Conservation (phyloP, 1,140 invertebrate species). For the Drusus annulatus region DNA sequence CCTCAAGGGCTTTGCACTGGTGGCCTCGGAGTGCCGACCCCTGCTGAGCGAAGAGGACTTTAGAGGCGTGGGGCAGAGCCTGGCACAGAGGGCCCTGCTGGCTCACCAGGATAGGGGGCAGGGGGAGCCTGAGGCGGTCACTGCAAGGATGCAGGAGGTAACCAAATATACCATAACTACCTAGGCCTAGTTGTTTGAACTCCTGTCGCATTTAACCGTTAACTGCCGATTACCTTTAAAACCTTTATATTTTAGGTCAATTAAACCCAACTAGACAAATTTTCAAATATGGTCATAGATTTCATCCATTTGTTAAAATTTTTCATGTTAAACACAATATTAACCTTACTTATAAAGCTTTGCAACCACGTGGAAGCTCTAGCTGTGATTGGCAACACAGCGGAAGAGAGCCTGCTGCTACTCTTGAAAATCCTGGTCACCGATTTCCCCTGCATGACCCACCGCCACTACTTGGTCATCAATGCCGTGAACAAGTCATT, state of each 20-base stretch:
- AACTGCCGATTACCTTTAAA: no score
- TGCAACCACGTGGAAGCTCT: constrained; percentile 54
- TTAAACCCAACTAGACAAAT: no score
- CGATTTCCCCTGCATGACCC: constrained; percentile 46
- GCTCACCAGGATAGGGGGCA: constrained; percentile 12
- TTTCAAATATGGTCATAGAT: no score
- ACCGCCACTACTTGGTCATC: constrained; percentile 47
- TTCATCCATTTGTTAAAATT: no score
- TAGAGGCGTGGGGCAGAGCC: constrained; percentile 24
- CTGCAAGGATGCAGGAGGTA: constrained; percentile 1
- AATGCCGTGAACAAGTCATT: constrained; percentile 47
- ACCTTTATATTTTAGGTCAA: no score
- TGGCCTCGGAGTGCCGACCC: constrained; percentile 37
- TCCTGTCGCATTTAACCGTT: neutral
- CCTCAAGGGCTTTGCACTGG: constrained; percentile 47
- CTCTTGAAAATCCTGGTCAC: constrained; percentile 44
- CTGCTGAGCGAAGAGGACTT: constrained; percentile 40
- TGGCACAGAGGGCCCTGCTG: constrained; percentile 47
- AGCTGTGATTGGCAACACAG: constrained; percentile 37
- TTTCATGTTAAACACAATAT: no score
- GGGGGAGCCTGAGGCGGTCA: neutral
- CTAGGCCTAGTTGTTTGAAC: no score
- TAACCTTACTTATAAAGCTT: constrained; percentile 37
- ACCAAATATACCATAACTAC: no score
- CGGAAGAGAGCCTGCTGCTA: constrained; percentile 27